Conservation (phyloP, 1,140 invertebrate genomes). For the Prorops nasuta region DNA sequence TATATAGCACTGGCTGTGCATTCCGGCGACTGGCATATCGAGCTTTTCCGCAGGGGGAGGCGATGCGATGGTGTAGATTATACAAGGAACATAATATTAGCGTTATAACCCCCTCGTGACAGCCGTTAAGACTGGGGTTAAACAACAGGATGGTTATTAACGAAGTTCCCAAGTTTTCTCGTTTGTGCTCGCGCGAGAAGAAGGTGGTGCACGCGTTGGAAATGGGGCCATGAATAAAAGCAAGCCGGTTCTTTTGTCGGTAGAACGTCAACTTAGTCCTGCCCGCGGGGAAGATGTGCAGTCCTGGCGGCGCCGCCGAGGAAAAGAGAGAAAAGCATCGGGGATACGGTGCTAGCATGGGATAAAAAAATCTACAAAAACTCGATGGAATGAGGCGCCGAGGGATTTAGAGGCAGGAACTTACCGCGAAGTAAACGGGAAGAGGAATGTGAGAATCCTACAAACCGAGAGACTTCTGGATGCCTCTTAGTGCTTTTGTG, state of each 20-base stretch:
- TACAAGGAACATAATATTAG: conserved; percentile 13
- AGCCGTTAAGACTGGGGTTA: conserved; percentile 19
- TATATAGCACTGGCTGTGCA: no score
- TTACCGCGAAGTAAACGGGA: no score
- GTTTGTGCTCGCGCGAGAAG: conserved; percentile 7
- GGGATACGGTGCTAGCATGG: no score
- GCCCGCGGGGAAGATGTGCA: no score
- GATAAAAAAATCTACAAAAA: no score
- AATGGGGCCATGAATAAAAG: not conserved
- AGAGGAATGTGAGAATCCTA: no score
- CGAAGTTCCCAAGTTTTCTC: conserved; percentile 31
- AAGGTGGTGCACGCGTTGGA: not conserved
- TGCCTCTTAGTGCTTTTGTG: conserved; percentile 25
- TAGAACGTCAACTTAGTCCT: conserved; percentile 2
- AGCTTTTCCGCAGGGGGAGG: no score
- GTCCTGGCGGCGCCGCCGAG: not conserved
- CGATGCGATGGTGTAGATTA: conserved; percentile 14
- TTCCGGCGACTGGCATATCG: no score
- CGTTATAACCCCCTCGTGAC: conserved; percentile 17
- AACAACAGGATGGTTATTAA: conserved; percentile 26
- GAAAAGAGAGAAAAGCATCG: not conserved
- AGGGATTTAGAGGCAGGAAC: no score
- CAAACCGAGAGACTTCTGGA: conserved; percentile 8
- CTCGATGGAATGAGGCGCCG: no score
- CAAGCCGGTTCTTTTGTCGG: not conserved